Base-by-base conservation (phyloP, 37 sponge, comb jelly and placozoan genomes). In the Oscarella lobularis region DNA sequence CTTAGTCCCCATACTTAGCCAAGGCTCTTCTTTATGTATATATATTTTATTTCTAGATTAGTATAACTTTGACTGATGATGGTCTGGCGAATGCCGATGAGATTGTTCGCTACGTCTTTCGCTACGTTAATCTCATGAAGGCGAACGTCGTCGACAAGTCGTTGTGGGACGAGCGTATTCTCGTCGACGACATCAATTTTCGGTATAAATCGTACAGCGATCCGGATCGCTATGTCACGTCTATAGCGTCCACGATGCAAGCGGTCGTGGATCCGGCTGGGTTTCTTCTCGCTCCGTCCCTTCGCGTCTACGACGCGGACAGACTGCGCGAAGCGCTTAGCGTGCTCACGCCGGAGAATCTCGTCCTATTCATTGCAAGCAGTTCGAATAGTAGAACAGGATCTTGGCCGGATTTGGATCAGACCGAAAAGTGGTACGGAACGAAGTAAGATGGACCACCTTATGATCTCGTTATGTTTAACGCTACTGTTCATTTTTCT, bases 231-330 rank as follows among this genome's bases (percentile, higher is more conserved):
- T 48, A 48, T 48, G 60, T 34, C 73, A 87, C 84, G 31, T 39
- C 6, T 29, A 71, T 83, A 34, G 71, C 87, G 9, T 20, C 9
- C 14, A 41, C 5, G 2, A 90, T 90, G 90, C 67, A 85, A 14
- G 48, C 73, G 40, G 73, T 74, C 0, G 29, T 36, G 6, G 74
- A 77, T n/a, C 84, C 90, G 31, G 77, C 38, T 1, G 91, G 86
- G 65, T 86, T 87, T 72, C 87, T 86, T n/a, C 33, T 35, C n/a
- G 75, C 78, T 14, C 91, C 91, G 6, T 36, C 39, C 33, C 67
- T 87, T 27, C 70, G 20, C 35, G 27, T 84, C 38, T 76, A 38
- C 14, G 71, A 86, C 77, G n/a, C 29, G 67, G 2, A 35, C 39
- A 82, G 73, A 35, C 32, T 84, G 32, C 20, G 9, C 6, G 30